Percentiles rank a stretch among this genome's conserved stretches.
These are phyloP conservation scores for Calameuta idolon DNA, from an alignment of 2,888 invertebrate species.

Conservation along the genomic window DNA sequence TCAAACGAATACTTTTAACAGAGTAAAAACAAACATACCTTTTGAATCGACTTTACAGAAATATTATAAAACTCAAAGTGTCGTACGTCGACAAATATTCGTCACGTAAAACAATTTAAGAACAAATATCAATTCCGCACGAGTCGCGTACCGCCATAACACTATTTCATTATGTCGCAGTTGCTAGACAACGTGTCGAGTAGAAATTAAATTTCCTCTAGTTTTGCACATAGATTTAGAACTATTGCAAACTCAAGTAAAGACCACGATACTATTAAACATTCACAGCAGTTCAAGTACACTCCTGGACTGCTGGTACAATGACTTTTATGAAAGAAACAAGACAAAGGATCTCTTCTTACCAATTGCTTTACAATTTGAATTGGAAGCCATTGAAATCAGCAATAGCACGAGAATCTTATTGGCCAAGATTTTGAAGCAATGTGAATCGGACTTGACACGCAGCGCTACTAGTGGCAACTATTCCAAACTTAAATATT, in stretches of 20 bases:
- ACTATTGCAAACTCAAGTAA: not conserved
- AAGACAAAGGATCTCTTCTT: not conserved
- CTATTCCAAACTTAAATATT: not conserved
- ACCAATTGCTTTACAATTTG: not conserved
- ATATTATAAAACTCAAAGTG: not conserved
- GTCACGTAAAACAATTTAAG: not conserved
- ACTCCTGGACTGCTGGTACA: not conserved
- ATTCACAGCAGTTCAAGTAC: not conserved
- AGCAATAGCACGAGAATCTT: not conserved
- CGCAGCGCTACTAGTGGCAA: not conserved
- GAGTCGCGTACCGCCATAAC: not conserved
- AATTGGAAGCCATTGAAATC: not conserved
- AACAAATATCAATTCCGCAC: not conserved
- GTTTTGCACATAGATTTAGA: not conserved
- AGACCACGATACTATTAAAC: not conserved
- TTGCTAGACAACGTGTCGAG: not conserved
- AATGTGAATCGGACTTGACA: not conserved
- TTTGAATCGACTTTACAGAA: not conserved
- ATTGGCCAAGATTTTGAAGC: not conserved
- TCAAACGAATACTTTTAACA: not conserved
- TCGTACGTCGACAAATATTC: not conserved
- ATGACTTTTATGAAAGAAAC: not conserved
- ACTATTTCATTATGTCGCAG: not conserved
- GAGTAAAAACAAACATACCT: not conserved
- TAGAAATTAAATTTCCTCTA: not conserved